These are phyloP conservation scores for Hirtodrosophila histrioides DNA, from an alignment of 2,888 invertebrate species.

Conservation along the genomic window DNA sequence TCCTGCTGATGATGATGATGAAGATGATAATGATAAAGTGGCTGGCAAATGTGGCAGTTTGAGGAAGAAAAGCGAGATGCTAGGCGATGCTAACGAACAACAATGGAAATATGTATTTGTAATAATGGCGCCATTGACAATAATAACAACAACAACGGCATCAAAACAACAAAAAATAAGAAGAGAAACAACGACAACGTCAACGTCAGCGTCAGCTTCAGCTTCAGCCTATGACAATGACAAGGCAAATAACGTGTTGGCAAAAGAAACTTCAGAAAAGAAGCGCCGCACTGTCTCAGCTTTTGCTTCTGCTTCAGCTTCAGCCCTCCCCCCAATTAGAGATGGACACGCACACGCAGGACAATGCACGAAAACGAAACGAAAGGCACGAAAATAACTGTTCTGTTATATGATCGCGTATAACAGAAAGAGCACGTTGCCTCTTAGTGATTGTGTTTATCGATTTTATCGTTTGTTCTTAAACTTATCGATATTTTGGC, in stretches of 20 bases:
- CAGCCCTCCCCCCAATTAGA: too few relatives aligned
- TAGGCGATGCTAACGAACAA: constrained; percentile 57
- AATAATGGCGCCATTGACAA: constrained; percentile 68
- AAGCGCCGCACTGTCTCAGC: constrained; percentile 27
- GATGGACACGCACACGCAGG: too few relatives aligned
- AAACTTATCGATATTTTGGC: too few relatives aligned
- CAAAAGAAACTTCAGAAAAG: constrained; percentile 44
- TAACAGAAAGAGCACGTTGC: too few relatives aligned
- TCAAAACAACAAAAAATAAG: not conserved
- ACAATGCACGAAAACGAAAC: too few relatives aligned
- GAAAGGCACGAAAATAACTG: too few relatives aligned
- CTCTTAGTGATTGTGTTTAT: too few relatives aligned
- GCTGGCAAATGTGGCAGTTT: constrained; percentile 69
- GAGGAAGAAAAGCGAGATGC: constrained; percentile 57
- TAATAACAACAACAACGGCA: constrained; percentile 18
- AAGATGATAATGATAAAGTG: constrained; percentile 65
- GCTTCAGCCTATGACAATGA: constrained; percentile 66
- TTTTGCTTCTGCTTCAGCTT: too few relatives aligned
- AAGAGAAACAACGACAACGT: constrained; percentile 1
- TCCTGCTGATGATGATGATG: constrained; percentile 27
- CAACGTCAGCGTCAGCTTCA: constrained; percentile 54
- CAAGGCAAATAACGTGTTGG: constrained; percentile 63
- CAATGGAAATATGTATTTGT: constrained; percentile 55
- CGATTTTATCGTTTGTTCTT: too few relatives aligned
- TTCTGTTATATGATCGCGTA: too few relatives aligned